phyloP scores from a whole-genome alignment of 2,888 invertebrate species.

The Spisula solida region DNA sequence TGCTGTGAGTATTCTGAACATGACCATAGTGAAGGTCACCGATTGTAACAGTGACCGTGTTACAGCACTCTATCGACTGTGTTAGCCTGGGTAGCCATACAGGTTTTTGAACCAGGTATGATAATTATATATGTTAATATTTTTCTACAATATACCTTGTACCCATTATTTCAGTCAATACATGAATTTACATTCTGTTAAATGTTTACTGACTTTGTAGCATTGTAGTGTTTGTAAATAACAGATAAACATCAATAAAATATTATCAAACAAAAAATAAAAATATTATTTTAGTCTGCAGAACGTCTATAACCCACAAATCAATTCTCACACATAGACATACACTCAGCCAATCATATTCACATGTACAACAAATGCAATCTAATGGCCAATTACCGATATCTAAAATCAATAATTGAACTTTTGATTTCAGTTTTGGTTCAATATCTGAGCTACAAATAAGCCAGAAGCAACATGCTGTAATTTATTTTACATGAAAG shows the following conservation, averaged over 20 bases:
- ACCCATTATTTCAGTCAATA: conserved; percentile 9
- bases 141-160: conserved; percentile 9
- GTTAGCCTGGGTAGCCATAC: too few relatives aligned
- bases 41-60: too few relatives aligned
- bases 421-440: not conserved
- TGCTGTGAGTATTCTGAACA: too few relatives aligned
- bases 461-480: not conserved
- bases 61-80: too few relatives aligned
- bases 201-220: not conserved
- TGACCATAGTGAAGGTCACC: too few relatives aligned
- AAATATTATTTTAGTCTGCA: not conserved
- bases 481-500: not conserved
- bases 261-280: not conserved
- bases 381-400: not conserved
- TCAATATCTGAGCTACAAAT: not conserved
- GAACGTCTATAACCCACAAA: too few relatives aligned
- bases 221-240: not conserved
- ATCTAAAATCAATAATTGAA: conserved; percentile 13
- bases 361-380: not conserved
- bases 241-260: not conserved
- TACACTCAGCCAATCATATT: not conserved
- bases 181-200: not conserved
- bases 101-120: not conserved
- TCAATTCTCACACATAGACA: too few relatives aligned
- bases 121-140: not conserved